Base-by-base conservation (phyloP, 1,140 invertebrate species). In the Chlorops oryzae region DNA sequence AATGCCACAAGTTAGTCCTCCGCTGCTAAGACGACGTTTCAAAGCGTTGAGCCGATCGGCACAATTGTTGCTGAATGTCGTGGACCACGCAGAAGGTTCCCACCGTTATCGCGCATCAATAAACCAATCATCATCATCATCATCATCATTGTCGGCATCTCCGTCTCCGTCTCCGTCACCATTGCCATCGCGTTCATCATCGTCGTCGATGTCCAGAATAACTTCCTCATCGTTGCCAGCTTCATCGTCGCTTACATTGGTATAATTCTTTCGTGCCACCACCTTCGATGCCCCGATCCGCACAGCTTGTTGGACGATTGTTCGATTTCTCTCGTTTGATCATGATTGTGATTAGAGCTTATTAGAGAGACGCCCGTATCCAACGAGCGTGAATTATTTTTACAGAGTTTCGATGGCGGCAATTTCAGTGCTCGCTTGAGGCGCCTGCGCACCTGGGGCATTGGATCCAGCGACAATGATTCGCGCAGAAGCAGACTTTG, bases 351-450 rank as follows among this genome's bases (percentile, higher is more conserved):
- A 50, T 41, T 27, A 17, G 53, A 60, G 39, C 61, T 64, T 23
- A 67, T 69, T n/a, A 70, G 32, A n/a, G 67, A 70, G 21, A 70
- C 66, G 12, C 64, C 67, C 5, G 58, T 58, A 39, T 70, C 67
- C 40, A 70, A 51, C 17, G 67, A 70, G 34, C 66, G 59, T 17
- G 67, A 70, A 38, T 70, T 70, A 44, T 69, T 70, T 55, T 70
- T 70, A 13, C 59, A 67, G 25, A 70, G 54, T 51, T 70, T 70
- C 6, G 66, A 66, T 22, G 66, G 66, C 21, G 63, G 65, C 37
- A 69, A 43, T 50, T 70, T 67, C n/a, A n/a, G n/a, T 34, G 50
- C 51, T 23, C 61, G 55, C 12, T 70, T 63, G 25, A 63, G 60
- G 0, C 62, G 55, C 39, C 65, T 70, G 6, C 61, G 56, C 47